Percentiles rank a stretch among this genome's conserved stretches.
These are phyloP conservation scores for Cylloceria caligata DNA, from an alignment of 2,888 invertebrate species.

Conservation along the genomic window DNA sequence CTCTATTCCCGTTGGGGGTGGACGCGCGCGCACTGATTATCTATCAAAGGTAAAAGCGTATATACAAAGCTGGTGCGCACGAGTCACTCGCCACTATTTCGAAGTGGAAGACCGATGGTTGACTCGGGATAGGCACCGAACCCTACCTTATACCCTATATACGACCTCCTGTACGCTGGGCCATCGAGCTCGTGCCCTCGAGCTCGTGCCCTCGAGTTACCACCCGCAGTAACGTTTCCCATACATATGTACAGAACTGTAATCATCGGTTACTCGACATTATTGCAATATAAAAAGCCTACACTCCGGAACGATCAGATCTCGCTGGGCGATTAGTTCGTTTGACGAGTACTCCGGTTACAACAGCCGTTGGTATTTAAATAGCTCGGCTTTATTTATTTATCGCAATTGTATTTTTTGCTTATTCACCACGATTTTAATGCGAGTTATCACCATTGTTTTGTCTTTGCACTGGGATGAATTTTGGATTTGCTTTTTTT, in stretches of 20 bases:
- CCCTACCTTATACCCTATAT: conserved; percentile 3
- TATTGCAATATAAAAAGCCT: conserved; percentile 40
- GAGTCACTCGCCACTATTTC: neutral
- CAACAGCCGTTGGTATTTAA: conserved; percentile 1
- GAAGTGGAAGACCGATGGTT: conserved; percentile 13
- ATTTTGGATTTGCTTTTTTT: neutral
- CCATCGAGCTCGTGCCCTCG: conserved; percentile 47
- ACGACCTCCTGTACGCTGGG: conserved; percentile 13
- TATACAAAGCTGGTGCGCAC: neutral
- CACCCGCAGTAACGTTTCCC: conserved; percentile 39
- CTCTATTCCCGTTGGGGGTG: conserved; percentile 68
- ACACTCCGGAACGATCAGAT: conserved; percentile 45
- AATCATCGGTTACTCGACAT: conserved; percentile 46
- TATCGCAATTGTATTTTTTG: conserved; percentile 13
- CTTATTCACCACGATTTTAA: neutral
- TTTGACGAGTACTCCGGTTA: conserved; percentile 11
- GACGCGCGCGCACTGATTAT: conserved; percentile 69
- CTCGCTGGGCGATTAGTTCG: conserved; percentile 20
- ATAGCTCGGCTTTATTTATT: conserved; percentile 16
- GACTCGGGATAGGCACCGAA: conserved; percentile 38
- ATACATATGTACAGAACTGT: conserved; percentile 19
- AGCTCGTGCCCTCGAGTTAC: conserved; percentile 45
- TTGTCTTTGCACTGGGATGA: neutral
- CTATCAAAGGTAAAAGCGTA: conserved; percentile 51
- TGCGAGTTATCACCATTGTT: conserved; percentile 9